These are phyloP conservation scores for Muscidifurax raptorellus DNA, from an alignment of 1,140 invertebrate species.

Conservation along the genomic window DNA sequence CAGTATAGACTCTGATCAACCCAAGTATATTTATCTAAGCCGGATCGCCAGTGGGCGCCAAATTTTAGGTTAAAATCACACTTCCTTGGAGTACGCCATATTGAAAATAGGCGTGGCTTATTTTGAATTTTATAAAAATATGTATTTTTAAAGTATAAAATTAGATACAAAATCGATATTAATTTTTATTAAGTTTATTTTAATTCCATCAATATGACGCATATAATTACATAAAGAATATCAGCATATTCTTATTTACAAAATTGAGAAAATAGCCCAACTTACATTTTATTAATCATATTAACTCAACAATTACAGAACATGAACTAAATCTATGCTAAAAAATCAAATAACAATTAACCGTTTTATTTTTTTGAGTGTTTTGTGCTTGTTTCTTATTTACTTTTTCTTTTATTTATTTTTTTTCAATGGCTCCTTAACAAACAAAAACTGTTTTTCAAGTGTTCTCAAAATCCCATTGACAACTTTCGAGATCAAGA, in stretches of 20 bases:
- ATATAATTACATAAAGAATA: not conserved
- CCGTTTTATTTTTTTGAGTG: not conserved
- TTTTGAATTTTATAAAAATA: not conserved
- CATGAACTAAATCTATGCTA: not conserved
- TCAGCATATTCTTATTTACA: constrained; percentile 30
- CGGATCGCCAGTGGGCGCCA: too few relatives aligned
- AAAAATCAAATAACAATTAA: constrained; percentile 10
- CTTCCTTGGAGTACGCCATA: not conserved
- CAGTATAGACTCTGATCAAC: too few relatives aligned
- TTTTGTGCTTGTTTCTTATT: not conserved
- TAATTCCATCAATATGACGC: not conserved
- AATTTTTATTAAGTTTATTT: not conserved
- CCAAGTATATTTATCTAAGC: not conserved
- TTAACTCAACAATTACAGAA: constrained; percentile 21
- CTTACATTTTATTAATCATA: not conserved
- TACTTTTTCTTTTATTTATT: too few relatives aligned
- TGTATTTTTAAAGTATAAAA: not conserved
- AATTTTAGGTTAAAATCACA: constrained; percentile 22
- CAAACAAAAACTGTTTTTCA: constrained; percentile 22
- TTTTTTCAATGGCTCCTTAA: not conserved
- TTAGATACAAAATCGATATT: not conserved
- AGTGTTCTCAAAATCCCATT: constrained; percentile 73
- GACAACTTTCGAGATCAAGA: constrained; percentile 69
- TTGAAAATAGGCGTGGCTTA: constrained; percentile 4
- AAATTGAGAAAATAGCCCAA: not conserved